Base-by-base conservation (phyloP, 2,888 invertebrate genomes). In the Nudaria mundana region DNA sequence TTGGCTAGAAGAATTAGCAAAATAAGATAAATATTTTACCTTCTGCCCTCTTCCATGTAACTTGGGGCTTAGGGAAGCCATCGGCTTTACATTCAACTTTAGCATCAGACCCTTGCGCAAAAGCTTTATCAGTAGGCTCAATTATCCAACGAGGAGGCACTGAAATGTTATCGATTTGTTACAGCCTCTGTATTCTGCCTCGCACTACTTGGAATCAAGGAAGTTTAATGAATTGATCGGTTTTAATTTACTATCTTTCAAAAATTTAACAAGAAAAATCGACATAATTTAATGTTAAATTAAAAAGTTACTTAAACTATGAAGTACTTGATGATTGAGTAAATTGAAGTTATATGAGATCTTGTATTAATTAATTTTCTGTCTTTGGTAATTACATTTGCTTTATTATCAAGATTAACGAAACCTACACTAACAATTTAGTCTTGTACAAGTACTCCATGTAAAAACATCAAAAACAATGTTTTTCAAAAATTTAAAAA, bases 81-180 rank as follows among this genome's bases (percentile, higher is more conserved):
- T 97, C 97, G 79, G 97, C 96, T 91, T 97, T 97, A 86, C 97
- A 97, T 91, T 97, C 97, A 67, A 97, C 95, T 77, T 96, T 94
- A 59, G 97, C 97, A 82, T 97, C 96, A 61, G 96, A 96, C 58
- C 97, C 97, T 89, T 97, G 97, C 56, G 97, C 97, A 87, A 97
- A 97, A 67, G 97, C 97, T 90, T 97, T 96, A 80, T 97, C 97
- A 71, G 96, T 96, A 38, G 97, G 97, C 84, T 97, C 97, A 70
- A 97, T 90, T 83, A 97, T 97, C 97, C 97, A 97, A 83, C 97
- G 95, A 52, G 97, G 97, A 67, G 97, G 97, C 71, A 97, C 97
- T 97, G 69, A 92, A 92, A 91, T 66, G 49, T 71, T 49, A 67
- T 51, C 53, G 22, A 26, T 37, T 40, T 56, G 56, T 71, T 74